Base-by-base conservation (phyloP, 2,888 invertebrate genomes). In the Halictus quadricinctus region DNA sequence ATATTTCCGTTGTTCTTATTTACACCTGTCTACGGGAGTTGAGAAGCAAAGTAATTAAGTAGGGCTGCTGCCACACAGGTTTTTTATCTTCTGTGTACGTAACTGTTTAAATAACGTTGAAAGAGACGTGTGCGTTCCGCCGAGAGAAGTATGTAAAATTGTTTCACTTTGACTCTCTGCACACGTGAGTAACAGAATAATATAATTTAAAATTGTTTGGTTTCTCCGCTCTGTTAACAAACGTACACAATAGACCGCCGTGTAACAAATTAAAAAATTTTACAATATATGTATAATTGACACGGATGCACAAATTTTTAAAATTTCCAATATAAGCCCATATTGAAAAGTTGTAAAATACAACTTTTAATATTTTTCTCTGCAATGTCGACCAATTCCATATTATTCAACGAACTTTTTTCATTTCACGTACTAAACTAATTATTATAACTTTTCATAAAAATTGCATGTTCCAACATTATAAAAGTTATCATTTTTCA, bases 1-100 rank as follows among this genome's bases (percentile, higher is more conserved):
- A 29, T 15, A 13, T 79, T 76, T 66, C 48, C 60, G 25, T 64
- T 64, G 25, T 64, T 64, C 60, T 64, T 58, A 58, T 58, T 58
- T 58, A n/a, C 58, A 25, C 60, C 25, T 15, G 60, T 64, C 60
- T 13, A 15, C 60, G 15, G 15, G 25, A 64, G 60, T 64, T 25
- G 60, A 64, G 60, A 64, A 64, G 25, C 25, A 29, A 64, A 64
- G 15, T 64, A 64, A 64, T 64, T 64, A 25, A 25, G 60, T 64
- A 25, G 6, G 25, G 25, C 60, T 25, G 15, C 15, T 7, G 60
- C 13, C 15, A 15, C 25, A 64, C 25, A 21, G 12, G 12, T 5
- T 6, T 25, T 25, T 64, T 64, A 25, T 29, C 60, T 15, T 25
- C 10, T 64, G 13, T 64, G 25, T 6, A 25, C 60, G 60, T 25